phyloP scores from a whole-genome alignment of 2,113 vertebrate genomes.

The Lepus timidus region DNA sequence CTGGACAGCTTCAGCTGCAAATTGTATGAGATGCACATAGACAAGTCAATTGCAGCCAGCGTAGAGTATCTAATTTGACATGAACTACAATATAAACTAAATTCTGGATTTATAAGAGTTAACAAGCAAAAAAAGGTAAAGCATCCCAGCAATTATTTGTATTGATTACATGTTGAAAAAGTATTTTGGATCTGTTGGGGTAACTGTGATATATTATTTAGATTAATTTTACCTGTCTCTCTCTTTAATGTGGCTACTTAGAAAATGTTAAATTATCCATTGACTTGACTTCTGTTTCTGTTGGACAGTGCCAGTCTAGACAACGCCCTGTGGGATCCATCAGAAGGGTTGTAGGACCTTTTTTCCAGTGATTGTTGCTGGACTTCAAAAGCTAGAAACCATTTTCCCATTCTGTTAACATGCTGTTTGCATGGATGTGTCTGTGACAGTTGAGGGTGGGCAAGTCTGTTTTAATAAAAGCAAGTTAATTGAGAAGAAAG shows the following conservation, averaged over 20 bases:
- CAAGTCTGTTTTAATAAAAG: conserved; percentile 21
- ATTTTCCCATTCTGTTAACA: not conserved
- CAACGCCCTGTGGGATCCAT: not conserved
- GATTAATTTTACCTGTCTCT: not conserved
- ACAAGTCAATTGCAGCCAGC: not conserved
- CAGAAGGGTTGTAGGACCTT: not conserved
- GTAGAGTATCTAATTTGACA: not conserved
- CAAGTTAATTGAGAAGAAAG: conserved; percentile 22
- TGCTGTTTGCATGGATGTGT: not conserved
- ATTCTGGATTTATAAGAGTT: not conserved
- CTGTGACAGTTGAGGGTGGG: not conserved
- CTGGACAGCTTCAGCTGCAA: not conserved
- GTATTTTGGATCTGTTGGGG: not conserved
- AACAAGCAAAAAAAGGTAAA: not conserved
- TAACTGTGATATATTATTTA: not conserved
- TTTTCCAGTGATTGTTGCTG: not conserved
- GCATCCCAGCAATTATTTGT: not conserved
- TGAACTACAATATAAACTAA: not conserved
- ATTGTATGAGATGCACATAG: not conserved
- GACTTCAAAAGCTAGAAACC: not conserved
- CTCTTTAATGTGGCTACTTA: not conserved
- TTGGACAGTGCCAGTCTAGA: no score
- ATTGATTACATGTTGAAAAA: not conserved
- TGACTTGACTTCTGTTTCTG: not conserved
- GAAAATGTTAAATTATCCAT: not conserved